Percentiles rank a stretch among this genome's conserved stretches.
phyloP scores from a whole-genome alignment of 2,888 invertebrate species.

The Junonia oenone region DNA sequence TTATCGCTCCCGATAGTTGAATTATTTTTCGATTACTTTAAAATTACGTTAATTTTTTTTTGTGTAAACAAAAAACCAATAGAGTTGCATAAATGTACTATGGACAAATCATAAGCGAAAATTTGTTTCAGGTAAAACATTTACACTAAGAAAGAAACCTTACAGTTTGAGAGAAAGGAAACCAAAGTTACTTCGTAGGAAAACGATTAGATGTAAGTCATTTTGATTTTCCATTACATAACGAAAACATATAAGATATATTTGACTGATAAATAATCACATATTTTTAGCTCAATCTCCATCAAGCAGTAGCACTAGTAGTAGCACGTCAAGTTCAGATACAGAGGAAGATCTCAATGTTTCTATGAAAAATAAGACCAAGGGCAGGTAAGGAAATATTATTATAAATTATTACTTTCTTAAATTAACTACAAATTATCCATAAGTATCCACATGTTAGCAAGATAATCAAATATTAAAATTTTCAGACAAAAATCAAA shows the following conservation, averaged over 20 bases:
- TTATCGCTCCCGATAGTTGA: too few relatives aligned
- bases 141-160: slow-evolving; percentile 71
- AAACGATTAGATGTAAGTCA: slow-evolving; percentile 75
- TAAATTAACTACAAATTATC: too few relatives aligned
- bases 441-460: too few relatives aligned
- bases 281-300: slow-evolving; percentile 74
- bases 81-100: too few relatives aligned
- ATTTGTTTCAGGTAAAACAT: slow-evolving; percentile 60
- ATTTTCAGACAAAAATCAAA: slow-evolving; percentile 69
- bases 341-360: slow-evolving; percentile 73
- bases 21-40: too few relatives aligned
- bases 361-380: slow-evolving; percentile 76
- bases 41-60: too few relatives aligned
- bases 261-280: too few relatives aligned
- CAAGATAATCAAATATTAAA: too few relatives aligned
- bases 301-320: slow-evolving; percentile 56
- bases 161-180: slow-evolving; percentile 72
- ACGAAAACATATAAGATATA: too few relatives aligned
- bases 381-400: slow-evolving; percentile 59
- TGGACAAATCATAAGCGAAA: not conserved
- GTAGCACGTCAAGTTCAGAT: slow-evolving; percentile 62
- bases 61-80: too few relatives aligned
- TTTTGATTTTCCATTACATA: too few relatives aligned
- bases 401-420: too few relatives aligned
- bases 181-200: slow-evolving; percentile 69